Conservation (phyloP, 2,113 vertebrate species). For the Panurus biarmicus region DNA sequence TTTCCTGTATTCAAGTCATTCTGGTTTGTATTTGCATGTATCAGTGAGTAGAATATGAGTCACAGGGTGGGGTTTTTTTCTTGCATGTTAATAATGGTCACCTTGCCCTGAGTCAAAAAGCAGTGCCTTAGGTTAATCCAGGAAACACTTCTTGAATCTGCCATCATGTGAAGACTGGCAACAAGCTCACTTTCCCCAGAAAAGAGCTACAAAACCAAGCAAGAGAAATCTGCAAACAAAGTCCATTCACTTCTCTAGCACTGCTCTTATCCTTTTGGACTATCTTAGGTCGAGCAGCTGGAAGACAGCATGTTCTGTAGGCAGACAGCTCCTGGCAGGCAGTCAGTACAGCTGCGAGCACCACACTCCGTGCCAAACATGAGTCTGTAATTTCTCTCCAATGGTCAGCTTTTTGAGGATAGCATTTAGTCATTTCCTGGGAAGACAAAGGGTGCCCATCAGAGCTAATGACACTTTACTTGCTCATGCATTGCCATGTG, state of each 20-base stretch:
- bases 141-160: not conserved
- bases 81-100: not conserved
- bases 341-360: not conserved
- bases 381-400: conserved; percentile 19
- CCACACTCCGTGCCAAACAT: not conserved
- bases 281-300: not conserved
- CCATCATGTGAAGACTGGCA: not conserved
- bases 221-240: not conserved
- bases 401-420: not conserved
- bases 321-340: not conserved
- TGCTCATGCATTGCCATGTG: fast-evolving
- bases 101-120: not conserved
- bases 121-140: not conserved
- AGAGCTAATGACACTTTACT: not conserved
- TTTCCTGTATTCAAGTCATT: not conserved
- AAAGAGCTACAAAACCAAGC: not conserved
- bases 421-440: not conserved
- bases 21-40: not conserved
- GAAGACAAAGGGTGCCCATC: not conserved
- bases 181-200: not conserved
- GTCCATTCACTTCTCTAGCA: not conserved
- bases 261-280: not conserved
- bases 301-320: conserved; percentile 9
- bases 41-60: not conserved
- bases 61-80: not conserved